Evolutionary conservation across 2,113 vertebrate genomes (phyloP).

Genomic region (Terrapene triunguis): DNA sequence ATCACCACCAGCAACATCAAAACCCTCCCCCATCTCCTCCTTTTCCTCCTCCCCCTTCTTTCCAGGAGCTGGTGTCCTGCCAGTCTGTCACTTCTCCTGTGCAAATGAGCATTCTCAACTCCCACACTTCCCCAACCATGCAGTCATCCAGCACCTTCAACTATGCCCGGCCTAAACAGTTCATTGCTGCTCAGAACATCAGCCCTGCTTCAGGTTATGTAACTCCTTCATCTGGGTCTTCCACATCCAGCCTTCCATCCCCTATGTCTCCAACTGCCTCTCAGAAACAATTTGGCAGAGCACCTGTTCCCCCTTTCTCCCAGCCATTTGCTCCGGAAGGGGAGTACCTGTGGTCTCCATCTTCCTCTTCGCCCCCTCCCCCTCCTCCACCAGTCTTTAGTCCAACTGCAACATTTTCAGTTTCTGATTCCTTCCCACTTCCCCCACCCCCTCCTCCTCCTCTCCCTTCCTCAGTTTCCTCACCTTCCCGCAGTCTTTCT

Average conservation of each 20-base stretch:
- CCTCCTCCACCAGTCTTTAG: conserved; percentile 92
- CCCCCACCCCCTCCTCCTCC: conserved; percentile 87
- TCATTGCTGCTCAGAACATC: conserved; percentile 94
- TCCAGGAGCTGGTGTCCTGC: conserved; percentile 89
- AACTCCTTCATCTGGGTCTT: conserved; percentile 91
- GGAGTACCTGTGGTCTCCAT: conserved; percentile 84
- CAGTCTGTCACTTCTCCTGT: conserved; percentile 68
- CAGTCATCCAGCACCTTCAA: conserved; percentile 95
- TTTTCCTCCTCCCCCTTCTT: conserved; percentile 92
- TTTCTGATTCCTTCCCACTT: conserved; percentile 83
- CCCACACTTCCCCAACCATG: conserved; percentile 87
- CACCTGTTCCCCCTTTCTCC: conserved; percentile 80
- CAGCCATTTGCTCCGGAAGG: conserved; percentile 82
- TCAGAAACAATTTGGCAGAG: conserved; percentile 86
- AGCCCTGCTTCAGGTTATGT: conserved; percentile 83
- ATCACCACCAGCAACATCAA: conserved; percentile 72
- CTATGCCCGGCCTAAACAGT: conserved; percentile 98
- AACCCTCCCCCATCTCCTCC: conserved; percentile 85
- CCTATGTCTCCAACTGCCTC: conserved; percentile 89
- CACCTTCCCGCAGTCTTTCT: conserved; percentile 73
- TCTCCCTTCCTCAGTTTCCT: conserved; percentile 77
- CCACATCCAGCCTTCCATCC: conserved; percentile 90
- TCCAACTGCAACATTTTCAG: conserved; percentile 71
- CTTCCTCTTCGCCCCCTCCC: conserved; percentile 92
- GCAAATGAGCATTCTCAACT: conserved; percentile 84